Evolutionary conservation across 2,113 vertebrate species (phyloP).

Genomic region (Turnix velox): DNA sequence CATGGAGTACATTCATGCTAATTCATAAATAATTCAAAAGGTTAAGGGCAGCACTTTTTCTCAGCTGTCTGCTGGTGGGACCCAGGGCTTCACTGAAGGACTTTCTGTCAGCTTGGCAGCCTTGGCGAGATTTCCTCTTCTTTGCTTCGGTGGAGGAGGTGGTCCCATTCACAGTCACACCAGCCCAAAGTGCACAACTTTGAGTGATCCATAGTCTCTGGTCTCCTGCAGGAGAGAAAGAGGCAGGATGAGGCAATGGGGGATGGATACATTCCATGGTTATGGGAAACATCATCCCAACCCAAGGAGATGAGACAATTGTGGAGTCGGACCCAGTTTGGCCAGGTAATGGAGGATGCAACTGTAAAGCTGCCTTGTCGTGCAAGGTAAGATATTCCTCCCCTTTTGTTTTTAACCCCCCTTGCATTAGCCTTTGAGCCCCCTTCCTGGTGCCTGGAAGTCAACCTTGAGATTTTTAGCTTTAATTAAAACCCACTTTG

Average conservation of each 20-base stretch:
- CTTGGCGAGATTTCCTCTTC: rapidly evolving
- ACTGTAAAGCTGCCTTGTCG: neutral
- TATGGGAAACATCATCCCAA: neutral
- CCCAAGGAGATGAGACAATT: neutral
- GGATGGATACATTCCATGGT: neutral
- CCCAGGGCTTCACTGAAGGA: neutral
- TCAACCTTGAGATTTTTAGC: neutral
- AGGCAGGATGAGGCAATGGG: neutral
- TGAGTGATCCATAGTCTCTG: slow-evolving; percentile 62
- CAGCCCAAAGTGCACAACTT: slow-evolving; percentile 84
- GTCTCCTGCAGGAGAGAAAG: slow-evolving; percentile 63
- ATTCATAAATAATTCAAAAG: neutral
- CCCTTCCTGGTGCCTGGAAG: neutral
- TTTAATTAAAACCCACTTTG: neutral
- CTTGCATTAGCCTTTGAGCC: neutral
- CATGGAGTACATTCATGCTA: rapidly evolving
- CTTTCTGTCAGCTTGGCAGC: neutral
- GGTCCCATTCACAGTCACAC: slow-evolving; percentile 66
- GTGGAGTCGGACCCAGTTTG: neutral
- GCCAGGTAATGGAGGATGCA: neutral
- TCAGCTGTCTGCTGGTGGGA: neutral
- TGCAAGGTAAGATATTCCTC: neutral
- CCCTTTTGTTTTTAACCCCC: neutral
- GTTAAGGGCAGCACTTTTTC: neutral
- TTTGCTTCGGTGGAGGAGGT: neutral